phyloP scores from a whole-genome alignment of 2,113 vertebrate genomes.

The Silurus asotus region DNA sequence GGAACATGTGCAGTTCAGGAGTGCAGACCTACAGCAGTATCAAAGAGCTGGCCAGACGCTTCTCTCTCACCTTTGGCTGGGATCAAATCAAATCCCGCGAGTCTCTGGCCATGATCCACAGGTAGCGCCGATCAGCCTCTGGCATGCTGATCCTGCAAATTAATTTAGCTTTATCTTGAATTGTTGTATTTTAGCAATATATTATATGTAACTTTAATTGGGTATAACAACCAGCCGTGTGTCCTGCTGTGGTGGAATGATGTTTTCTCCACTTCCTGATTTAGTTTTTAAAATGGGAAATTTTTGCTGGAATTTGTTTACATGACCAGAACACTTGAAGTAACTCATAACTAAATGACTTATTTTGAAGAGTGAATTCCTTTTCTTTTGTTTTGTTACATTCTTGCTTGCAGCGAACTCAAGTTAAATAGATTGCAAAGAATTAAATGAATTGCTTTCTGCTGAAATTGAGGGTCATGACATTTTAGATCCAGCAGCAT shows the following conservation, averaged over 20 bases:
- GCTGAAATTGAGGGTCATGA: not conserved
- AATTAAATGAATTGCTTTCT: not conserved
- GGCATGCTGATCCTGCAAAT: not conserved
- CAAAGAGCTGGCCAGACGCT: slow-evolving; percentile 87
- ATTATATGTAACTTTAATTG: not conserved
- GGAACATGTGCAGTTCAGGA: slow-evolving; percentile 61
- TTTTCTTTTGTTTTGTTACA: not conserved
- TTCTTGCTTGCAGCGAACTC: not conserved
- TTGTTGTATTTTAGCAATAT: not conserved
- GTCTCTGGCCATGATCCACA: slow-evolving; percentile 87
- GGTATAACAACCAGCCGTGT: not conserved
- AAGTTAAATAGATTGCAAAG: not conserved
- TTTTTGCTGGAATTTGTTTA: not conserved
- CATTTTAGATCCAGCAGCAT: not conserved
- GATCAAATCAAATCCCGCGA: slow-evolving; percentile 87
- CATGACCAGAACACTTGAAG: not conserved
- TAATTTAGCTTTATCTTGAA: too few relatives aligned
- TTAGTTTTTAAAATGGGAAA: not conserved
- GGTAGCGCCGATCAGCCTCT: slow-evolving; percentile 64
- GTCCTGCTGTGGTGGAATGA: too few relatives aligned
- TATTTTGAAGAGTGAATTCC: not conserved
- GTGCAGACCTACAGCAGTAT: slow-evolving; percentile 83
- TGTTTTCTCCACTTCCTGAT: not conserved
- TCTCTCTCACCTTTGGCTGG: slow-evolving; percentile 85
- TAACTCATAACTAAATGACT: not conserved